Conservation (phyloP, 2,113 vertebrate genomes). For the Saguinus midas region DNA sequence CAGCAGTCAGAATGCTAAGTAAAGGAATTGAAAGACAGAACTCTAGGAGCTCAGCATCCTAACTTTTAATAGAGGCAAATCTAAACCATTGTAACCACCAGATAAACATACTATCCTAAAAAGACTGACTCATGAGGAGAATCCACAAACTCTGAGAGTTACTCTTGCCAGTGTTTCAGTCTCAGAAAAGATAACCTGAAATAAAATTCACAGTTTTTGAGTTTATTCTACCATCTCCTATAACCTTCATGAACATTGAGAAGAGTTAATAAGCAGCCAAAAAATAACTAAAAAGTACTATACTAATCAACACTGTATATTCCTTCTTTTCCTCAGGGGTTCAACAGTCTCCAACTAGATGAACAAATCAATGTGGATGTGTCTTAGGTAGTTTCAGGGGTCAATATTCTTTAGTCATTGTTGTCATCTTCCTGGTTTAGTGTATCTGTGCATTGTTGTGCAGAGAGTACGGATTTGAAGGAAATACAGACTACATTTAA, state of each 20-base stretch:
- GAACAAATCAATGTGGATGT: neutral
- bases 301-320: neutral
- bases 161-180: neutral
- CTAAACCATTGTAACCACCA: neutral
- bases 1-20: neutral
- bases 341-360: neutral
- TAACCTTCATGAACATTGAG: neutral
- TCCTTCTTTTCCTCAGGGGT: neutral
- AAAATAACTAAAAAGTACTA: neutral
- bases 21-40: neutral
- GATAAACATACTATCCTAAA: neutral
- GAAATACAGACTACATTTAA: neutral
- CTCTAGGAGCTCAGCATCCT: neutral
- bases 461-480: neutral
- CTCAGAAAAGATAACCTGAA: neutral
- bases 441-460: neutral
- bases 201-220: neutral
- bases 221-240: neutral
- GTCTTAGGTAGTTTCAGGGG: neutral
- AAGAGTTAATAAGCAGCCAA: neutral
- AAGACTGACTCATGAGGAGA: neutral
- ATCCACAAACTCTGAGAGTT: neutral
- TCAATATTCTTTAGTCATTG: neutral
- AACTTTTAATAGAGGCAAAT: neutral
- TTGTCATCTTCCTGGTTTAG: neutral